These are phyloP conservation scores for Microcebus murinus DNA, from an alignment of 2,113 vertebrate species.

Conservation along the genomic window DNA sequence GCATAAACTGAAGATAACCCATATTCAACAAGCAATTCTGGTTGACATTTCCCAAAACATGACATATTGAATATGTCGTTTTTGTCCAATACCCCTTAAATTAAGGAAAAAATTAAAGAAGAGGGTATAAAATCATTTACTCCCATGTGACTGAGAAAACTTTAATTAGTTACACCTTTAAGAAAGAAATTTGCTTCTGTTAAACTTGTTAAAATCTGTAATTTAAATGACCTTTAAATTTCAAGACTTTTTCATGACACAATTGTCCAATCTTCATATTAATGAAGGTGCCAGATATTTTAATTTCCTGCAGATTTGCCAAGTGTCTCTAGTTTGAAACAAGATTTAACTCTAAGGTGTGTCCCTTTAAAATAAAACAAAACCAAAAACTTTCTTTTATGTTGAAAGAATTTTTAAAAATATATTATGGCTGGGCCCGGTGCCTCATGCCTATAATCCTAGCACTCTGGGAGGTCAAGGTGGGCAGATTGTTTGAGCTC, in stretches of 20 bases:
- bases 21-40: slow-evolving; percentile 43
- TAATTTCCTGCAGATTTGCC: slow-evolving; percentile 3
- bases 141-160: background rate
- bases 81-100: slow-evolving; percentile 51
- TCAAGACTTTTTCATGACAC: slow-evolving; percentile 51
- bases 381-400: background rate
- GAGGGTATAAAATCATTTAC: slow-evolving; percentile 7
- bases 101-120: slow-evolving; percentile 30
- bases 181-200: slow-evolving; percentile 33
- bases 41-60: slow-evolving; percentile 57
- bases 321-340: slow-evolving; percentile 5
- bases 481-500: too few relatives aligned
- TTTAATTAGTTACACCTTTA: background rate
- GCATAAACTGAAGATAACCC: slow-evolving; percentile 47
- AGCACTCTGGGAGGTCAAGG: too few relatives aligned
- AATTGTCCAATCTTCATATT: background rate
- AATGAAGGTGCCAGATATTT: slow-evolving; percentile 39
- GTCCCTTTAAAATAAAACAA: background rate
- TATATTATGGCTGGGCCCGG: too few relatives aligned
- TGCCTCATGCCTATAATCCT: too few relatives aligned
- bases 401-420: background rate
- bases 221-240: slow-evolving; percentile 57
- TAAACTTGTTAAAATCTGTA: background rate
- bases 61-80: slow-evolving; percentile 52
- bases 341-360: slow-evolving; percentile 34